Evolutionary conservation across 92 coral and sea anemone genomes (phyloP), one percentile per base, ranked within the genome.

Genomic region (Hydrozoanthus gracilis): DNA sequence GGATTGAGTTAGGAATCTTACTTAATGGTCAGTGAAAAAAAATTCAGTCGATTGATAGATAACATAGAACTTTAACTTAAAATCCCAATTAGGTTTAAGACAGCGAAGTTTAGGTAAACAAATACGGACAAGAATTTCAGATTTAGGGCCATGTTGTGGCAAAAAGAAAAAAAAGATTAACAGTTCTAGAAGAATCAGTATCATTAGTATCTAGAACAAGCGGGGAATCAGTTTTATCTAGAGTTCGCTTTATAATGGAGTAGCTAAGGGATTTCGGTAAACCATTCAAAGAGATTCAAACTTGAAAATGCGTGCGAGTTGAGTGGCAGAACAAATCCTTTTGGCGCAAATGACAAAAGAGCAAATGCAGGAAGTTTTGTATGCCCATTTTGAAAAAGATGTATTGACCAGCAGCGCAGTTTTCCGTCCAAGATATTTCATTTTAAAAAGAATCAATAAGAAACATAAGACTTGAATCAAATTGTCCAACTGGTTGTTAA

Each of bases 341-440:
- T 13, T 35, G 39, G 82, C 82, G 20, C 88, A 18, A 18, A 15
- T 10, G 7, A 86, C 74, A 14, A 75, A 17, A 12, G 82, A 74
- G 50, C 82, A 51, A 27, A 44, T 61, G 74, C 88, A 86, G 44
- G 83, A 68, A 14, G 61, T 86, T 18, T 86, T 74, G 39, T 51
- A 35, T 14, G 72, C 52, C 74, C 88, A 74, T 7, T n/a, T 77
- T 5, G 44, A 86, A 51, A 50, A 74, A 44, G 7, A 44, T 8
- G 35, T 86, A 86, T 47, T 86, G 88, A 4, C 74, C 88, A 56
- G 88, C 75, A 56, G 82, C 45, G 73, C 54, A 51, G 58, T 77
- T 73, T 86, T 86, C 20, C 89, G 48, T 86, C 74, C 44, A 86
- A 62, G 56, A 86, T 74, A 70, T 47, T 8, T 80, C 88, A 39